Conservation (phyloP, 2,113 vertebrate species). For the Ptychochromis oligacanthus region DNA sequence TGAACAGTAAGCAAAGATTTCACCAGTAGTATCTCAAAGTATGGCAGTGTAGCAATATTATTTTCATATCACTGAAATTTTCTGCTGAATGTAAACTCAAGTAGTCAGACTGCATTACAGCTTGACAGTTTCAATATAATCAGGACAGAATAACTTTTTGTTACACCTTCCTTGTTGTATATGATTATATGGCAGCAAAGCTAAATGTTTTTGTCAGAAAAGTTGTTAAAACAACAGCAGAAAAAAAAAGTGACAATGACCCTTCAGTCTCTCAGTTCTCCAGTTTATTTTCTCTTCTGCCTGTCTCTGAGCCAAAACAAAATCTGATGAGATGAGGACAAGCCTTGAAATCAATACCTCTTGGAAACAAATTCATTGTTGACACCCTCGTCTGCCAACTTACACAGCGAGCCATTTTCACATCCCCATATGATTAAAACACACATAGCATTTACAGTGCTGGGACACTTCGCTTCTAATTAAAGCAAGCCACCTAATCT, state of each 20-base stretch:
- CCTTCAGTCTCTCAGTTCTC: not conserved
- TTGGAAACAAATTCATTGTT: slow-evolving; percentile 34
- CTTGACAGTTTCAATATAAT: too few species aligned
- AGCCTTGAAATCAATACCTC: slow-evolving; percentile 57
- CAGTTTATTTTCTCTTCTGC: slow-evolving; percentile 14
- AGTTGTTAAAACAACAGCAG: too few species aligned
- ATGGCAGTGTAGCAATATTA: not conserved
- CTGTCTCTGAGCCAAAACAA: slow-evolving; percentile 11
- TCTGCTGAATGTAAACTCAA: not conserved
- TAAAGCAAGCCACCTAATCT: slow-evolving; percentile 53
- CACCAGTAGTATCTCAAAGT: not conserved
- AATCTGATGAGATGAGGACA: slow-evolving; percentile 17
- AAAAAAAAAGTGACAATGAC: not conserved
- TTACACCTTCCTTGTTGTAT: too few species aligned
- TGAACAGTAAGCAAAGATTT: not conserved
- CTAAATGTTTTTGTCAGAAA: too few species aligned
- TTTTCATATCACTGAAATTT: not conserved
- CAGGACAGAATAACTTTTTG: too few species aligned
- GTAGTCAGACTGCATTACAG: too few species aligned
- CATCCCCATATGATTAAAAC: slow-evolving; percentile 26
- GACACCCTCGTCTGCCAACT: slow-evolving; percentile 31
- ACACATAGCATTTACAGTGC: not conserved
- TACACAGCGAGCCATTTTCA: not conserved
- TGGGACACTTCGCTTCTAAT: slow-evolving; percentile 63
- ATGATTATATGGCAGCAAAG: too few species aligned